These are phyloP conservation scores for Porites cylindrica DNA, from an alignment of 92 coral and sea anemone species.

Conservation along the genomic window DNA sequence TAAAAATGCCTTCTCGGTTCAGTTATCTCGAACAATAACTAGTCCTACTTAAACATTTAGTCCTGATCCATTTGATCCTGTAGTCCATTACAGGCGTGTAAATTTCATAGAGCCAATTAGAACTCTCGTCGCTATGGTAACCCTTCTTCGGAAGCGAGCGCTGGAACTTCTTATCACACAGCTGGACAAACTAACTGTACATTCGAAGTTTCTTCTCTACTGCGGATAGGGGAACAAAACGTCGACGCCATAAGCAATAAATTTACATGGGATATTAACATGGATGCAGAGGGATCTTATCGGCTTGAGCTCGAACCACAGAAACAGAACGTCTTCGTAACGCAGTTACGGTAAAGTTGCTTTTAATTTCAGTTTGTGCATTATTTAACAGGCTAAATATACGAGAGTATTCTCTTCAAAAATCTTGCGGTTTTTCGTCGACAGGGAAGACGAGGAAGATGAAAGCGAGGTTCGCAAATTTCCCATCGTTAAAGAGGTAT, in stretches of 20 bases:
- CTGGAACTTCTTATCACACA: constrained; percentile 20
- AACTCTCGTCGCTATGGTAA: constrained; percentile 57
- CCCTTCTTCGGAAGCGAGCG: constrained; percentile 33
- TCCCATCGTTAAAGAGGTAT: constrained; percentile 94
- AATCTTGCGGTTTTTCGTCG: constrained; percentile 6
- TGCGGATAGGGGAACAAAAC: background rate
- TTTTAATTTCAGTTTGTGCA: constrained; percentile 6
- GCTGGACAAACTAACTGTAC: background rate
- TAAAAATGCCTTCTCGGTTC: no score
- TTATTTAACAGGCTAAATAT: constrained; percentile 2
- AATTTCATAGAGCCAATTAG: constrained; percentile 1
- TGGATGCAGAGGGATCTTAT: constrained; percentile 60
- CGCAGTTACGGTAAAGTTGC: constrained; percentile 82
- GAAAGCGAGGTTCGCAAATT: constrained; percentile 80
- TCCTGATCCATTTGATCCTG: background rate
- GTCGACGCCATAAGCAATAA: background rate
- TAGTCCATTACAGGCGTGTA: background rate
- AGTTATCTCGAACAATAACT: no score
- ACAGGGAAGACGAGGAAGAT: constrained; percentile 91
- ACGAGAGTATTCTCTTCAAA: background rate
- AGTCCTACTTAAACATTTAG: no score
- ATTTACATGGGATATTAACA: background rate
- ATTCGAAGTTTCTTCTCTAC: background rate
- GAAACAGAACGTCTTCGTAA: constrained; percentile 91
- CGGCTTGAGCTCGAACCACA: constrained; percentile 84